phyloP scores from a whole-genome alignment of 2,888 invertebrate genomes.

The Tinea semifulvella region DNA sequence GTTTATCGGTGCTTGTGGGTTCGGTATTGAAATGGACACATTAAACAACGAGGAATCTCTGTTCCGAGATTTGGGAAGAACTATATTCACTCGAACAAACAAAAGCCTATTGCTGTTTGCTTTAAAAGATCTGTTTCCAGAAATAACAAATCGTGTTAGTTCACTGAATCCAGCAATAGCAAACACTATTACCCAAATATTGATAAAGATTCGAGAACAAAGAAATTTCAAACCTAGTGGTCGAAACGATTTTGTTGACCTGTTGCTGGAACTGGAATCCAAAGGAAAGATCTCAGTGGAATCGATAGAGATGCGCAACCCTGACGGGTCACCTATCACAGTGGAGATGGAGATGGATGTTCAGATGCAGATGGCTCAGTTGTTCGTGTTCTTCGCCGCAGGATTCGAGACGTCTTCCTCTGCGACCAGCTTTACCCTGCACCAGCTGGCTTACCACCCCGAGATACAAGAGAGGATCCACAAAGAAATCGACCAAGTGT shows the following conservation, averaged over 20 bases:
- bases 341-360: slow-evolving; percentile 21
- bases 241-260: slow-evolving; percentile 37
- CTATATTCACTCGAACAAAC: slow-evolving; percentile 15
- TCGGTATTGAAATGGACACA: slow-evolving; percentile 35
- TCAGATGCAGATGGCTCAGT: slow-evolving; percentile 20
- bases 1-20: slow-evolving; percentile 41
- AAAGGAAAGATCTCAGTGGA: slow-evolving; percentile 22
- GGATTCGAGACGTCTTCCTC: slow-evolving; percentile 29
- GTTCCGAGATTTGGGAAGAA: slow-evolving; percentile 25
- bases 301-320: slow-evolving; percentile 21
- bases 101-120: background rate
- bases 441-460: slow-evolving; percentile 29
- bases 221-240: slow-evolving; percentile 24
- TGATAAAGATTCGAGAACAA: slow-evolving; percentile 16
- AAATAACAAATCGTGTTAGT: slow-evolving; percentile 17
- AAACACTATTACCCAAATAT: background rate
- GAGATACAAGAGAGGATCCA: slow-evolving; percentile 27
- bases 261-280: slow-evolving; percentile 29
- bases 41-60: slow-evolving; percentile 34
- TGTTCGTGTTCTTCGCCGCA: slow-evolving; percentile 25
- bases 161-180: slow-evolving; percentile 20
- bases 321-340: slow-evolving; percentile 21
- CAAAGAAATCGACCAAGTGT: slow-evolving; percentile 25
- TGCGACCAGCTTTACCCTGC: slow-evolving; percentile 30
- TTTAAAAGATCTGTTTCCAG: slow-evolving; percentile 21